Percentiles rank a stretch among this genome's conserved stretches.
phyloP scores from a whole-genome alignment of 2,113 vertebrate species.

The Cavia porcellus region DNA sequence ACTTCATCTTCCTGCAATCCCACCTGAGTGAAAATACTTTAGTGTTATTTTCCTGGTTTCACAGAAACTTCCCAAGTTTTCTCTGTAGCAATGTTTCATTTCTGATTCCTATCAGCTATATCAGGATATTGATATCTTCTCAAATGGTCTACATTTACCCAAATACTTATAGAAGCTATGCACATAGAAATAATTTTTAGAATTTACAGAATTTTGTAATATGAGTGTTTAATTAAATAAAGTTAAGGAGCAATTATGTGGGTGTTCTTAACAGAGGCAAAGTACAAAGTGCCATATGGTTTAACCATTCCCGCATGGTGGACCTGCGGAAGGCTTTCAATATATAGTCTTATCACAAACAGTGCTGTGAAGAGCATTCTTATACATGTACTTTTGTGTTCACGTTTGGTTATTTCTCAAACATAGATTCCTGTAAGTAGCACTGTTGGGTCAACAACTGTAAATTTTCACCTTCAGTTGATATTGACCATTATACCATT shows the following conservation, averaged over 20 bases:
- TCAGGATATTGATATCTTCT: conserved; percentile 2
- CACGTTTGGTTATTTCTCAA: conserved; percentile 47
- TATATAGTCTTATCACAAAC: not conserved
- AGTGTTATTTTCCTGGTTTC: not conserved
- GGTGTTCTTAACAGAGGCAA: not conserved
- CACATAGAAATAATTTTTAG: not conserved
- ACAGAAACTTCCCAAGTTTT: not conserved
- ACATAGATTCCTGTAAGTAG: not conserved
- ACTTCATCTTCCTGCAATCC: not conserved
- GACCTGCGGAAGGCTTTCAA: not conserved
- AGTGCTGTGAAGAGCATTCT: not conserved
- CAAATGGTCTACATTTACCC: not conserved
- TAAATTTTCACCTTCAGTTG: conserved; percentile 15
- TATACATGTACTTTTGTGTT: not conserved
- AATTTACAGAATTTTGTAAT: not conserved
- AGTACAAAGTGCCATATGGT: not conserved
- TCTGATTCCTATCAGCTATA: not conserved
- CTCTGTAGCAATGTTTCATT: conserved; percentile 11
- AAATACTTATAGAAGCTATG: not conserved
- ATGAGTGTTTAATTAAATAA: not conserved
- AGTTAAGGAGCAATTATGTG: not conserved
- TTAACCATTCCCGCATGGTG: not conserved
- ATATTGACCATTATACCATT: not conserved
- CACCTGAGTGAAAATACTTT: not conserved
- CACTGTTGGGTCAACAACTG: not conserved